A percentile compares a stretch with the other conserved stretches of the same genome.
Evolutionary conservation across 2,797 vertebrate species (phyloP).

Genomic region (Percopsis omiscomaycus): DNA sequence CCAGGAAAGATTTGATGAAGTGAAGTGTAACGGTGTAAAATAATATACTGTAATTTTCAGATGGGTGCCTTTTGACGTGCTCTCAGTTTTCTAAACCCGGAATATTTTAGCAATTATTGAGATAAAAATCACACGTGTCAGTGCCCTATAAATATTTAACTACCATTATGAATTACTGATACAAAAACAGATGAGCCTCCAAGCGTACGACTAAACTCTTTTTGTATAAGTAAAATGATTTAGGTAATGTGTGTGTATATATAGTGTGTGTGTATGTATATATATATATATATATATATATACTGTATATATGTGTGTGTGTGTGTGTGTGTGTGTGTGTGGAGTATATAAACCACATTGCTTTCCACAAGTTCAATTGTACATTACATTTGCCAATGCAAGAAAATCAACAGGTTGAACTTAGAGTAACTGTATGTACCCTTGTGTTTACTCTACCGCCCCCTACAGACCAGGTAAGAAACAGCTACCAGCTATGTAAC

Average conservation of each 20-base stretch:
- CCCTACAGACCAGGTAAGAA: constrained; percentile 95
- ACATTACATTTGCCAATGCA: background rate
- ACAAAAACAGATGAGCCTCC: constrained; percentile 21
- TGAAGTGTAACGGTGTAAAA: constrained; percentile 8
- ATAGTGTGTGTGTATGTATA: no score
- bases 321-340: no score
- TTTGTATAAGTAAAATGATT: background rate
- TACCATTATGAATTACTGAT: constrained; percentile 12
- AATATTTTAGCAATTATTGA: constrained; percentile 25
- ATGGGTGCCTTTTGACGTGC: constrained; percentile 28
- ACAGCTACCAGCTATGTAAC: constrained; percentile 98
- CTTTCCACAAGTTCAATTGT: background rate
- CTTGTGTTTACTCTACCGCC: constrained; percentile 26
- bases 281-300: no score
- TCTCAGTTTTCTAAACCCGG: background rate
- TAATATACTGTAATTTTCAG: constrained; percentile 29
- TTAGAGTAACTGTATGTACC: no score
- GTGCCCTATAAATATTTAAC: constrained; percentile 34
- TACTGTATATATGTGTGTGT: no score
- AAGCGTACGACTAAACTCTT: constrained; percentile 12
- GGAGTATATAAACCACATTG: no score
- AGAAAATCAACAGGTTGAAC: background rate
- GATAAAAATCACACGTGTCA: constrained; percentile 16
- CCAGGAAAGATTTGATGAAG: constrained; percentile 49
- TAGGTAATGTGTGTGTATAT: no score